phyloP scores from a whole-genome alignment of 2,113 vertebrate genomes.

The Galbula dea region DNA sequence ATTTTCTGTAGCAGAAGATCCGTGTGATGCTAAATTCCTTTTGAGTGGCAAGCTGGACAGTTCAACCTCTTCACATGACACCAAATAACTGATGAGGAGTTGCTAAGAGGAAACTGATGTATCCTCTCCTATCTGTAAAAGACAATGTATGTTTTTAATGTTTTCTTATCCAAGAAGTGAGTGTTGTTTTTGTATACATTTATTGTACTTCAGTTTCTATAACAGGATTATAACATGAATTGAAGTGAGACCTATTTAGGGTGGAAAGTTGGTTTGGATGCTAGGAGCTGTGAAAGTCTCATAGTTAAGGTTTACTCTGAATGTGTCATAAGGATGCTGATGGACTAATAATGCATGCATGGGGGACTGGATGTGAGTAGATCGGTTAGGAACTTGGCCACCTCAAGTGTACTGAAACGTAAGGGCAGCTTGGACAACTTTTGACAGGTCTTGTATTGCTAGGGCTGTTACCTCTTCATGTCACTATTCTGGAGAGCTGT shows the following conservation, averaged over 20 bases:
- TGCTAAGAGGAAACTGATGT: background rate
- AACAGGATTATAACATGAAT: background rate
- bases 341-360: accelerated
- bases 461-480: background rate
- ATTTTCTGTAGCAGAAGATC: background rate
- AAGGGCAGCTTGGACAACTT: background rate
- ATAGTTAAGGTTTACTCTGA: background rate
- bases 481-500: background rate
- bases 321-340: background rate
- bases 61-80: background rate
- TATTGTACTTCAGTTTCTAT: background rate
- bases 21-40: background rate
- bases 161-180: background rate
- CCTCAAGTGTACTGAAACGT: too few relatives aligned
- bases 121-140: background rate
- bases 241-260: background rate
- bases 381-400: background rate
- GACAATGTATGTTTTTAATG: background rate
- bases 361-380: background rate
- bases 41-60: background rate
- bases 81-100: background rate
- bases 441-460: background rate
- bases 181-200: background rate
- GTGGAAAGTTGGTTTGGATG: background rate
- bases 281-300: background rate